Conservation (phyloP, 2,113 vertebrate species). For the Rhinichthys klamathensis region DNA sequence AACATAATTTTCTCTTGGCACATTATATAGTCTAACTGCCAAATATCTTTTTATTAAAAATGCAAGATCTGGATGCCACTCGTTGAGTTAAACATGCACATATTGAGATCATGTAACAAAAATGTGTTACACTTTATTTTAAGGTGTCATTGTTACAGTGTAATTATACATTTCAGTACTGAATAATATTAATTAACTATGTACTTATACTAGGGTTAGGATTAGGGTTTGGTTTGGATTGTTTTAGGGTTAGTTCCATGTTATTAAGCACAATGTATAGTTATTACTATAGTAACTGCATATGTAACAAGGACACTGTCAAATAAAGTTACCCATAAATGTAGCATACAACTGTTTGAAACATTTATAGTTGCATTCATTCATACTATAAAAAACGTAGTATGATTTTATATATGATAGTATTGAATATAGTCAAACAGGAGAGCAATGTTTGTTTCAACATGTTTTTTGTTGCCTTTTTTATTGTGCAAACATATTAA, state of each 20-base stretch:
- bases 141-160: too few relatives aligned
- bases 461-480: not conserved
- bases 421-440: not conserved
- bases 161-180: too few relatives aligned
- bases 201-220: too few relatives aligned
- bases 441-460: not conserved
- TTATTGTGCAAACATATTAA: not conserved
- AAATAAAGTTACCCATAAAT: too few relatives aligned
- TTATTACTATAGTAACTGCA: too few relatives aligned
- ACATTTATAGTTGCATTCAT: not conserved
- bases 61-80: not conserved
- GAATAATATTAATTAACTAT: too few relatives aligned
- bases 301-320: too few relatives aligned
- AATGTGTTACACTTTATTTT: not conserved
- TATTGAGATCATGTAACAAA: not conserved
- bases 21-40: not conserved
- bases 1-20: not conserved
- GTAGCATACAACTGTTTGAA: not conserved
- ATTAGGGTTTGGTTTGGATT: too few relatives aligned
- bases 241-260: too few relatives aligned
- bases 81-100: not conserved
- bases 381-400: not conserved
- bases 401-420: not conserved
- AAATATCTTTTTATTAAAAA: not conserved
- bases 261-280: too few relatives aligned